phyloP scores from a whole-genome alignment of 53 echinoderm and acorn worm genomes.

The Holothuria scabra region DNA sequence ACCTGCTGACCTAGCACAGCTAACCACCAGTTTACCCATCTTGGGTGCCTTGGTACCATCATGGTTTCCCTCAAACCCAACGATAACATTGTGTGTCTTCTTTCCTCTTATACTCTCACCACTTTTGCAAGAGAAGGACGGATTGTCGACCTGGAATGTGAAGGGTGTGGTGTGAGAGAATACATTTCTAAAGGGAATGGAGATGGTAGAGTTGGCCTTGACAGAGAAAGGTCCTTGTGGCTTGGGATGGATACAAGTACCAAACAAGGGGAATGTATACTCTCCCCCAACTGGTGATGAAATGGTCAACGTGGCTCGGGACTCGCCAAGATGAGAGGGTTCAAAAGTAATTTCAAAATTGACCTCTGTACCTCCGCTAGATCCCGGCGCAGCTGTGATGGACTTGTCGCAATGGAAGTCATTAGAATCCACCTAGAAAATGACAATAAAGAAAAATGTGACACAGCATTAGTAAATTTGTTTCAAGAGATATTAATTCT shows the following conservation, averaged over 20 bases:
- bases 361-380: conserved; percentile 95
- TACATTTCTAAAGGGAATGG: conserved; percentile 82
- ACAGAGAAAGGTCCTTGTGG: conserved; percentile 91
- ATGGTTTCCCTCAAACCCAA: conserved; percentile 88
- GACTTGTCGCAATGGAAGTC: conserved; percentile 98
- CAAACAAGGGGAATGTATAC: conserved; percentile 96
- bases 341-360: conserved; percentile 95
- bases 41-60: conserved; percentile 92
- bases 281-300: conserved; percentile 83
- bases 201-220: conserved; percentile 91
- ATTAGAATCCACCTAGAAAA: conserved; percentile 81
- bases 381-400: conserved; percentile 92
- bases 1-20: conserved; percentile 93
- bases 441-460: background rate
- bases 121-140: conserved; percentile 87
- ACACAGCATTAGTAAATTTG: too few relatives aligned
- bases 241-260: conserved; percentile 94
- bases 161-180: conserved; percentile 95
- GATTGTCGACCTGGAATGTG: conserved; percentile 96
- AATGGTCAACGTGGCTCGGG: conserved; percentile 78
- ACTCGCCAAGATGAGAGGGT: conserved; percentile 92
- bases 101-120: conserved; percentile 95
- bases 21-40: conserved; percentile 97
- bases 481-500: too few relatives aligned
- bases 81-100: conserved; percentile 97